Evolutionary conservation across 2,797 vertebrate species (phyloP).

Genomic region (Otolemur crassicaudatus): DNA sequence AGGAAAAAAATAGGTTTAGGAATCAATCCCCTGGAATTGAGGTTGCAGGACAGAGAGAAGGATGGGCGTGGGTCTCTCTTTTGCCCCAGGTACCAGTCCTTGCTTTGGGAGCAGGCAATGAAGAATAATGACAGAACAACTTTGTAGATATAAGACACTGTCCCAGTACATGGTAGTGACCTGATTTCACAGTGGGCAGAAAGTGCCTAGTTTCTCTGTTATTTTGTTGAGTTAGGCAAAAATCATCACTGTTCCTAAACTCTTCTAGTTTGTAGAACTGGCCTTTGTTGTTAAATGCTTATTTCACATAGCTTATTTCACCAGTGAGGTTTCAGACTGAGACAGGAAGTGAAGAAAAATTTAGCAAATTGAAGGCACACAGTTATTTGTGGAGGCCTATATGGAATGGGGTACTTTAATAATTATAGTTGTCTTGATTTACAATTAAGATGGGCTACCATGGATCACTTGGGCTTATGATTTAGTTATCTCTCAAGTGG

Average conservation of each 20-base stretch:
- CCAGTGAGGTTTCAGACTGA: neutral
- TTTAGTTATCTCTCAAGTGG: neutral
- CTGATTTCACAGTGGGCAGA: neutral
- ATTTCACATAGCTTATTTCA: neutral
- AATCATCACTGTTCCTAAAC: neutral
- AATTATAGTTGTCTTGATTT: neutral
- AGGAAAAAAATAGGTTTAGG: neutral
- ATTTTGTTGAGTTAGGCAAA: neutral
- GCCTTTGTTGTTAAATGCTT: neutral
- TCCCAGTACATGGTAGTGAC: neutral
- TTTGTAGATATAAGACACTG: neutral
- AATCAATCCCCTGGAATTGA: conserved; percentile 7
- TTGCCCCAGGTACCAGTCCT: neutral
- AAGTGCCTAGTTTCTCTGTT: neutral
- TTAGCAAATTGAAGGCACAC: neutral
- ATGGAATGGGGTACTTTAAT: neutral
- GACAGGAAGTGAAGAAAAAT: neutral
- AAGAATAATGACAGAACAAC: neutral
- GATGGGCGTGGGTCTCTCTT: neutral
- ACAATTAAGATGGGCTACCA: neutral
- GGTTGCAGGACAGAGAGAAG: neutral
- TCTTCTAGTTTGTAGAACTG: neutral
- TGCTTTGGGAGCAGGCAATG: conserved; percentile 7
- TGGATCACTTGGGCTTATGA: neutral
- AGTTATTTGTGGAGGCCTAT: neutral